A percentile compares a stretch with the other conserved stretches of the same genome.
These are phyloP conservation scores for Raphicerus campestris DNA, from an alignment of 2,113 vertebrate genomes.

Conservation along the genomic window DNA sequence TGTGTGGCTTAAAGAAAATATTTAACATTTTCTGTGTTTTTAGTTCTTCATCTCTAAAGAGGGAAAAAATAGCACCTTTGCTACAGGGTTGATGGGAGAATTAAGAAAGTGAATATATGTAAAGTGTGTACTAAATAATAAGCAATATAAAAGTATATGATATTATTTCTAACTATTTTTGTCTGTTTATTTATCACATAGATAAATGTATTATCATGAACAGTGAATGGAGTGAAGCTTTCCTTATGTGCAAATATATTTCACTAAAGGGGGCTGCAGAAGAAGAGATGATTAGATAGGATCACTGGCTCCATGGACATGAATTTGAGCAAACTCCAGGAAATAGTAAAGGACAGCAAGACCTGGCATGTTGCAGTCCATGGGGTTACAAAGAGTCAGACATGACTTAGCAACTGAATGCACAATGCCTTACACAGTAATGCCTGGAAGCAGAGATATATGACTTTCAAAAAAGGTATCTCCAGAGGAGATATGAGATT, in stretches of 20 bases:
- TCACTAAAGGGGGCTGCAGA: not conserved
- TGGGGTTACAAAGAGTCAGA: not conserved
- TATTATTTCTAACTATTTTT: not conserved
- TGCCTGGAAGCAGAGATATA: not conserved
- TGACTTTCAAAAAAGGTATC: not conserved
- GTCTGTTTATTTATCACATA: not conserved
- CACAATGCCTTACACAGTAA: not conserved
- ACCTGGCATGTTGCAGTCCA: not conserved
- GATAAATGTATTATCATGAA: not conserved
- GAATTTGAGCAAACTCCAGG: not conserved
- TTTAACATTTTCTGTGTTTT: not conserved
- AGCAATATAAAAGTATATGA: not conserved
- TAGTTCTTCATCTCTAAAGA: not conserved
- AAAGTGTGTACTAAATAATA: not conserved
- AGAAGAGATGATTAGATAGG: not conserved
- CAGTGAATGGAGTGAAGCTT: not conserved
- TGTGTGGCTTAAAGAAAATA: not conserved
- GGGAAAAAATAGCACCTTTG: not conserved
- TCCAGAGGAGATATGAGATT: not conserved
- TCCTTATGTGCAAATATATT: not conserved
- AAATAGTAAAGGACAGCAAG: not conserved
- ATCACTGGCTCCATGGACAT: not conserved
- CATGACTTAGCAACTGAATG: not conserved
- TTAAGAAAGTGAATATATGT: not conserved
- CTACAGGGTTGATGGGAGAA: not conserved